phyloP scores from a whole-genome alignment of 2,797 vertebrate genomes.

The Pangasius mekongensis region DNA sequence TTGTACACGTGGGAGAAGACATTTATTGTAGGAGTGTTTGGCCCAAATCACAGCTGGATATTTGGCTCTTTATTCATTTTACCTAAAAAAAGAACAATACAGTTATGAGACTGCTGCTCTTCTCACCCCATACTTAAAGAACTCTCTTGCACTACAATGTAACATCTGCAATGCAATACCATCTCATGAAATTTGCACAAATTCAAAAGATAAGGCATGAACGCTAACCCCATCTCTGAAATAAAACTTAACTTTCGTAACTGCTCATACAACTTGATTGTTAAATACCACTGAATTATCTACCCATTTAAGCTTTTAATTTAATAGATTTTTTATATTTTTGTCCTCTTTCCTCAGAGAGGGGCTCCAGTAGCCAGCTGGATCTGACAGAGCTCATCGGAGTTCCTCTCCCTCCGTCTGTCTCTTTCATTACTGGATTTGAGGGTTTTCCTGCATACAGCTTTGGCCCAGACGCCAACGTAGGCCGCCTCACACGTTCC shows the following conservation, averaged over 20 bases:
- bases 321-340: neutral
- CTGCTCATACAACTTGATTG: neutral
- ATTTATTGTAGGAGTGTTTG: constrained; percentile 25
- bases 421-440: constrained; percentile 91
- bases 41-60: constrained; percentile 10
- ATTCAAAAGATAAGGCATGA: neutral
- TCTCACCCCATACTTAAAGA: neutral
- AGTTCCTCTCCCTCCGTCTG: constrained; percentile 89
- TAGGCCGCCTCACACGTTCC: constrained; percentile 86
- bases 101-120: neutral
- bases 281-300: neutral
- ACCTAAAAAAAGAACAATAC: neutral
- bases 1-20: neutral
- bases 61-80: neutral
- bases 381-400: constrained; percentile 93
- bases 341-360: constrained; percentile 70
- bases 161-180: neutral
- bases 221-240: neutral
- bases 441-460: constrained; percentile 93
- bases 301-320: neutral
- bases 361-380: constrained; percentile 73
- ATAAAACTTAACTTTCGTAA: neutral
- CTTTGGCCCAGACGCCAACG: constrained; percentile 86
- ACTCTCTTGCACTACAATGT: neutral
- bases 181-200: neutral